phyloP scores from a whole-genome alignment of 64 coral and sea anemone genomes.

The Stichodactyla helianthus region DNA sequence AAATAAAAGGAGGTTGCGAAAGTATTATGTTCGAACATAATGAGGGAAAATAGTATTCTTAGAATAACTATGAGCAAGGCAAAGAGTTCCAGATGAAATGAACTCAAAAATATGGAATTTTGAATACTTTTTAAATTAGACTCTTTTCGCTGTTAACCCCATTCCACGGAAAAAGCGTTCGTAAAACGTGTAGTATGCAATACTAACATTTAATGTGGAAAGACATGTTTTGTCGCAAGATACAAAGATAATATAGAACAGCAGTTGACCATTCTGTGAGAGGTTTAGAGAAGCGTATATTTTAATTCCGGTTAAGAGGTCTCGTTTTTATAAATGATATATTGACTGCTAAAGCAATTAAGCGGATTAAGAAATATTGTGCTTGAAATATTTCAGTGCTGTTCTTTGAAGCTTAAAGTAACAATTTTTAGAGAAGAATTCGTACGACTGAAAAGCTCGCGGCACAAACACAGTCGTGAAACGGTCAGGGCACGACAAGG shows the following conservation, averaged over 20 bases:
- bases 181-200: background rate
- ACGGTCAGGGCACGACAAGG: too few relatives aligned
- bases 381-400: background rate
- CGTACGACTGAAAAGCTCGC: too few relatives aligned
- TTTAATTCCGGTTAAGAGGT: background rate
- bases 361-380: slow-evolving; percentile 2
- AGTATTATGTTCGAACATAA: too few relatives aligned
- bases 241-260: background rate
- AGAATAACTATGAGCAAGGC: too few relatives aligned
- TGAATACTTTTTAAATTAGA: too few relatives aligned
- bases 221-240: background rate
- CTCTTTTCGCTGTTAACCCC: too few relatives aligned
- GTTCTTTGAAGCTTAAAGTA: slow-evolving; percentile 5
- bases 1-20: too few relatives aligned
- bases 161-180: background rate
- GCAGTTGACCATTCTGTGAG: background rate
- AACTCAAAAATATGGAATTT: too few relatives aligned
- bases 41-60: too few relatives aligned
- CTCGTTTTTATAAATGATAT: slow-evolving; percentile 6
- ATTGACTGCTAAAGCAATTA: slow-evolving; percentile 17
- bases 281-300: background rate
- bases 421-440: background rate
- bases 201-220: background rate
- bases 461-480: too few relatives aligned
- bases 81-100: too few relatives aligned